phyloP scores from a whole-genome alignment of 2,888 invertebrate genomes.

The Ophioninae sp. region DNA sequence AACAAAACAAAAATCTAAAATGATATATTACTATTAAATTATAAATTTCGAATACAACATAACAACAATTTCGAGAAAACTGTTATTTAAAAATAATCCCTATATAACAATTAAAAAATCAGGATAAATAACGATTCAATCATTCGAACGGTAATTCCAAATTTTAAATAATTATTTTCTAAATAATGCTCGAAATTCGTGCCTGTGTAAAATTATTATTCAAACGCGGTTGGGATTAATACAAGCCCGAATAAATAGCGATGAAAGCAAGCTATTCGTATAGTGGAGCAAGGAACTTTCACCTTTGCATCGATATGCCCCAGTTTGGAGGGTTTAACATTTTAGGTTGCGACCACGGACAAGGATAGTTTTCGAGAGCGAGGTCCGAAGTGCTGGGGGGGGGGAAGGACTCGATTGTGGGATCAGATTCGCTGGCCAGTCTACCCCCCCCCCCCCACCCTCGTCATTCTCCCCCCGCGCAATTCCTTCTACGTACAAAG shows the following conservation, averaged over 20 bases:
- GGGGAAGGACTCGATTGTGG: conserved; percentile 17
- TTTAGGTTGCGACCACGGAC: conserved; percentile 45
- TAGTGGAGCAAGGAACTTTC: conserved; percentile 36
- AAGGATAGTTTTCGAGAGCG: conserved; percentile 33
- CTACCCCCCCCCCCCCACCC: background rate
- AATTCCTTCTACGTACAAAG: conserved; percentile 6
- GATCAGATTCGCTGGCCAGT: no score
- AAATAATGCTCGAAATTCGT: no score
- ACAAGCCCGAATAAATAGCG: conserved; percentile 51
- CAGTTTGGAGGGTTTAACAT: conserved; percentile 56
- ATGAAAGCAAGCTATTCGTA: conserved; percentile 18
- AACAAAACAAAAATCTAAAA: no score
- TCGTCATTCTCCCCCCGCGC: conserved; percentile 14
- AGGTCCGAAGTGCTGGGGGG: conserved; percentile 45
- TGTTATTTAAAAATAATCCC: no score
- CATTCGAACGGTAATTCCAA: no score
- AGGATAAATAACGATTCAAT: no score
- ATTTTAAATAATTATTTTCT: no score
- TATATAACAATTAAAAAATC: no score
- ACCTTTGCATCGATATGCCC: conserved; percentile 54
- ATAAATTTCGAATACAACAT: no score
- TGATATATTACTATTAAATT: no score
- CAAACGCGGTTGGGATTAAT: conserved; percentile 25
- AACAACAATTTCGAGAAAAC: no score
- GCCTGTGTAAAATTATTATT: conserved; percentile 8